These are phyloP conservation scores for Rhea americana DNA, from an alignment of 2,113 vertebrate genomes.

Conservation along the genomic window DNA sequence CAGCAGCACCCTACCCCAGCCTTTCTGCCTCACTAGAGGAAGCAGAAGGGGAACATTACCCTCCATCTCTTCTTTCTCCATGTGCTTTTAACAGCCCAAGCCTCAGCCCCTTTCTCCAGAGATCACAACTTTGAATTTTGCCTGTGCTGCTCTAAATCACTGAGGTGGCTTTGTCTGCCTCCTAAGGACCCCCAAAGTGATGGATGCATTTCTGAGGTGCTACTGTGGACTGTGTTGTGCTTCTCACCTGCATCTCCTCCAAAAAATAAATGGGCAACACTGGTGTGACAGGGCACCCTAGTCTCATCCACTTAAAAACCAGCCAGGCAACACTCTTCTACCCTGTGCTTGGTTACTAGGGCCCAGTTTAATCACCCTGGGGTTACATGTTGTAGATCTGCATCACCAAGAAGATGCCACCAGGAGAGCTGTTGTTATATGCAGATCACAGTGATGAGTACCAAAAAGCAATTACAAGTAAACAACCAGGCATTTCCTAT, in stretches of 20 bases:
- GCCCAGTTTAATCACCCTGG: background rate
- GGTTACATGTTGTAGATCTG: background rate
- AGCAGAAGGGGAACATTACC: background rate
- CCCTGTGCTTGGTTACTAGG: background rate
- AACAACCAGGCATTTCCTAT: rapidly evolving
- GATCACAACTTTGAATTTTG: background rate
- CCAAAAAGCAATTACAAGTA: background rate
- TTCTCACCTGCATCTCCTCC: background rate
- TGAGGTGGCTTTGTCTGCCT: background rate
- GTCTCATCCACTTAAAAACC: background rate
- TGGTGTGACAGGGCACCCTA: background rate
- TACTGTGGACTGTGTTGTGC: background rate
- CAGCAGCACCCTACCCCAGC: background rate
- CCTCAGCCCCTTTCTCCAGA: background rate
- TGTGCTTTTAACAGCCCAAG: background rate
- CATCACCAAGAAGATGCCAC: background rate
- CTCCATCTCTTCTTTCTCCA: background rate
- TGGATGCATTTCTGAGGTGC: background rate
- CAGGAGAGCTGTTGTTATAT: rapidly evolving
- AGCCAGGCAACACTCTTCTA: background rate
- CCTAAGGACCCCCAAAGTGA: background rate
- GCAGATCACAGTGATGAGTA: rapidly evolving
- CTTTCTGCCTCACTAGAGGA: background rate
- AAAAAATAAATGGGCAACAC: background rate
- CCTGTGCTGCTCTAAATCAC: background rate